Evolutionary conservation across 64 coral and sea anemone genomes (phyloP).

Genomic region (Pocillopora verrucosa): DNA sequence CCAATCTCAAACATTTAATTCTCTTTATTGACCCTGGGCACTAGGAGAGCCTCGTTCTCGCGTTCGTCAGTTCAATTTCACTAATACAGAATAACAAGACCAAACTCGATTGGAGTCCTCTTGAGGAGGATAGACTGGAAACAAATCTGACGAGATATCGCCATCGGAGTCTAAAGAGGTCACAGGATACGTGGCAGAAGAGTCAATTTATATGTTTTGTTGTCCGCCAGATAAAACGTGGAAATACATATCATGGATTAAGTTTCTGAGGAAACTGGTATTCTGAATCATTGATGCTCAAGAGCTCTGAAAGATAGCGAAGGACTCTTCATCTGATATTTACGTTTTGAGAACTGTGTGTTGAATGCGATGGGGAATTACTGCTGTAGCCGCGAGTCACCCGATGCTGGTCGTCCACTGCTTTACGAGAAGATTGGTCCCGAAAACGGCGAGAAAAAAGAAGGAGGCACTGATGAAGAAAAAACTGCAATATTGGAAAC

Average conservation of each 20-base stretch:
- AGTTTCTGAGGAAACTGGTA: not conserved
- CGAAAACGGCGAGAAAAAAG: slow-evolving; percentile 2
- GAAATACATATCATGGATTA: not conserved
- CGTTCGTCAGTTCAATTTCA: too few relatives aligned
- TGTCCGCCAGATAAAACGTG: not conserved
- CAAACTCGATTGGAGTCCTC: not conserved
- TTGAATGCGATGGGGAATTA: not conserved
- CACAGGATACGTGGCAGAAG: too few relatives aligned
- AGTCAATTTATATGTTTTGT: too few relatives aligned
- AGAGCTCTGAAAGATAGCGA: not conserved
- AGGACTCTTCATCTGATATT: too few relatives aligned
- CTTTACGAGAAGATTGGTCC: slow-evolving; percentile 17
- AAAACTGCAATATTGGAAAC: not conserved
- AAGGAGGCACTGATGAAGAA: not conserved
- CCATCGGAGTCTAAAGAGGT: too few relatives aligned
- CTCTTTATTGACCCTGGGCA: too few relatives aligned
- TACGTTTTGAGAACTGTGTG: not conserved
- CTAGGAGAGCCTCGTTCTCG: too few relatives aligned
- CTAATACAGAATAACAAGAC: too few relatives aligned
- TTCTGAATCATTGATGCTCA: not conserved
- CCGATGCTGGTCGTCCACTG: not conserved
- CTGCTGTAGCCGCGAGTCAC: not conserved
- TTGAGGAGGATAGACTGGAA: not conserved
- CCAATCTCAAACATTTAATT: too few relatives aligned
- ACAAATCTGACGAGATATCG: too few relatives aligned